A percentile compares a stretch with the other conserved stretches of the same genome.
Conservation (phyloP, 2,113 vertebrate genomes). For the Sula dactylatra region DNA sequence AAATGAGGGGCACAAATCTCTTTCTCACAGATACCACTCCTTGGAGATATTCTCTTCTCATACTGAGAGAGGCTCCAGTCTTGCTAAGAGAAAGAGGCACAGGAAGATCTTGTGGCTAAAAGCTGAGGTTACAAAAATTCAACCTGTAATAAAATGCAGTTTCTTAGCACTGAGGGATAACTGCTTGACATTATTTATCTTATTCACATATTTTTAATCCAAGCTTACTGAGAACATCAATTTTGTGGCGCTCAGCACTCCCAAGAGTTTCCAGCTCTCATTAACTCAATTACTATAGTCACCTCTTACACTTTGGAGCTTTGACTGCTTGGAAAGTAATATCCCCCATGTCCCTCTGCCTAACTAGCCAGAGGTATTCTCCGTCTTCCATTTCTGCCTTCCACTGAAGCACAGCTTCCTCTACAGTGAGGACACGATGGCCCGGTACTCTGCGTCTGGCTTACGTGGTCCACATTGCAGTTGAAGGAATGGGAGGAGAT, state of each 20-base stretch:
- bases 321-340: neutral
- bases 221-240: neutral
- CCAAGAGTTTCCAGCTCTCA: neutral
- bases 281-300: neutral
- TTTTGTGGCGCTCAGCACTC: neutral
- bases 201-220: neutral
- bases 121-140: neutral
- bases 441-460: rapidly evolving
- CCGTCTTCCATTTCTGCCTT: neutral
- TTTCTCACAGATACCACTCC: neutral
- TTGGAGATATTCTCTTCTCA: neutral
- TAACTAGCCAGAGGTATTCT: neutral
- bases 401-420: neutral
- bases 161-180: neutral
- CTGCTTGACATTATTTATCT: neutral
- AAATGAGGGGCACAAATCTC: neutral
- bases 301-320: neutral
- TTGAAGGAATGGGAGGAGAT: neutral
- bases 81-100: neutral
- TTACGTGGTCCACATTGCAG: neutral
- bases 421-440: neutral
- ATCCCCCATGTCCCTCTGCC: too few species aligned
- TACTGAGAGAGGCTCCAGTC: neutral
- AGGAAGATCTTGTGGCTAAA: neutral
- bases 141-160: neutral